Conservation (phyloP, 2,888 invertebrate genomes). For the Ischnus inquisitorius region DNA sequence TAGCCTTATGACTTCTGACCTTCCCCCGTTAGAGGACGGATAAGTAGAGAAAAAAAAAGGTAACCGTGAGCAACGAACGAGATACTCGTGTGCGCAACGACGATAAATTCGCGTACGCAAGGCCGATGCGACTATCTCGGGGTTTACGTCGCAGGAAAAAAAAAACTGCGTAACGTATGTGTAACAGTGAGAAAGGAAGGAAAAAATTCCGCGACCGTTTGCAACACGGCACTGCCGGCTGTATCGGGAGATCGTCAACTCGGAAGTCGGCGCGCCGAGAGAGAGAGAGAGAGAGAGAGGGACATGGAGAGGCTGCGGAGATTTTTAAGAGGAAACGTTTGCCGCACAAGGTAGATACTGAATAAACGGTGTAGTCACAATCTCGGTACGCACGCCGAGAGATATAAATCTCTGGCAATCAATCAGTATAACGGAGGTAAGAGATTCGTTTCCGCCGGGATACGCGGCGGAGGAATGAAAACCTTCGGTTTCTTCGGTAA, state of each 20-base stretch:
- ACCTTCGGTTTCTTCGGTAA: slow-evolving; percentile 17
- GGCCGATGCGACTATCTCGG: slow-evolving; percentile 68
- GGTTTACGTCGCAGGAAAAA: slow-evolving; percentile 5
- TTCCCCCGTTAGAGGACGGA: slow-evolving; percentile 40
- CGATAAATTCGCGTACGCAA: slow-evolving; percentile 81
- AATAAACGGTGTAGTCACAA: neutral
- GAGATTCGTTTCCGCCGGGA: neutral
- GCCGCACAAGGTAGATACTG: neutral
- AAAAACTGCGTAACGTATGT: slow-evolving; percentile 14
- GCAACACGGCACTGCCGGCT: neutral
- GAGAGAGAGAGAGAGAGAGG: neutral
- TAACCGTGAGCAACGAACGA: slow-evolving; percentile 62
- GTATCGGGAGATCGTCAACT: slow-evolving; percentile 8
- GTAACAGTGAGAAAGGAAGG: neutral
- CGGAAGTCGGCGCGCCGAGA: neutral
- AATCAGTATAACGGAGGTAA: slow-evolving; percentile 3
- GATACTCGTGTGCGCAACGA: slow-evolving; percentile 41
- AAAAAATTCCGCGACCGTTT: neutral
- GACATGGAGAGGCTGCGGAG: too few relatives aligned
- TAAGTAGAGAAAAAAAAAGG: slow-evolving; percentile 53
- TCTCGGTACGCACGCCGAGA: neutral
- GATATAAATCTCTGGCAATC: neutral
- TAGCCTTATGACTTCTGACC: slow-evolving; percentile 40
- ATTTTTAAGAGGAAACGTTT: neutral
- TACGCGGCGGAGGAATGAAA: neutral